phyloP scores from a whole-genome alignment of 1,140 invertebrate genomes.

The Papilio glaucus region DNA sequence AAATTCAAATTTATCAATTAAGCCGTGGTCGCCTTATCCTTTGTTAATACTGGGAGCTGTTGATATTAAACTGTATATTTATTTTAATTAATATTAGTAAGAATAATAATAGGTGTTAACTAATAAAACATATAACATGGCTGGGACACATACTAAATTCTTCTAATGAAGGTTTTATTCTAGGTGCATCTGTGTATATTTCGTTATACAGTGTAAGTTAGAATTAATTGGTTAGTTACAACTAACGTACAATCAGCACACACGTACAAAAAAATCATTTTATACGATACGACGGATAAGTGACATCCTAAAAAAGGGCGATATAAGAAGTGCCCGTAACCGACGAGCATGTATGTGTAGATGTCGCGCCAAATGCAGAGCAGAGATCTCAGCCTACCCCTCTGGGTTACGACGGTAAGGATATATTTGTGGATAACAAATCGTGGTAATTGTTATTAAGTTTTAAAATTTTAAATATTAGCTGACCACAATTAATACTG shows the following conservation, averaged over 20 bases:
- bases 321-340: too few relatives aligned
- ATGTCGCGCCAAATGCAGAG: too few relatives aligned
- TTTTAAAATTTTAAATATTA: too few relatives aligned
- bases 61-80: neutral
- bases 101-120: neutral
- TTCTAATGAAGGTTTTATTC: neutral
- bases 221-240: conserved; percentile 7
- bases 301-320: too few relatives aligned
- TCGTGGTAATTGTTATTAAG: too few relatives aligned
- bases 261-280: too few relatives aligned
- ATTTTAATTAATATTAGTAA: neutral
- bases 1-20: conserved; percentile 22
- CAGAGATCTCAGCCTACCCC: too few relatives aligned
- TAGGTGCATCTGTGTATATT: neutral
- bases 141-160: neutral
- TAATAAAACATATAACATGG: neutral
- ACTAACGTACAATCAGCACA: conserved; percentile 6
- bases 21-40: neutral
- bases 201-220: neutral
- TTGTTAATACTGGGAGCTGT: neutral
- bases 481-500: too few relatives aligned
- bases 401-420: too few relatives aligned
- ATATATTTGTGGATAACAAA: too few relatives aligned
- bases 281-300: too few relatives aligned
- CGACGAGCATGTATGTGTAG: too few relatives aligned